Evolutionary conservation across 2,113 vertebrate species (phyloP).

Genomic region (Channa maculata): DNA sequence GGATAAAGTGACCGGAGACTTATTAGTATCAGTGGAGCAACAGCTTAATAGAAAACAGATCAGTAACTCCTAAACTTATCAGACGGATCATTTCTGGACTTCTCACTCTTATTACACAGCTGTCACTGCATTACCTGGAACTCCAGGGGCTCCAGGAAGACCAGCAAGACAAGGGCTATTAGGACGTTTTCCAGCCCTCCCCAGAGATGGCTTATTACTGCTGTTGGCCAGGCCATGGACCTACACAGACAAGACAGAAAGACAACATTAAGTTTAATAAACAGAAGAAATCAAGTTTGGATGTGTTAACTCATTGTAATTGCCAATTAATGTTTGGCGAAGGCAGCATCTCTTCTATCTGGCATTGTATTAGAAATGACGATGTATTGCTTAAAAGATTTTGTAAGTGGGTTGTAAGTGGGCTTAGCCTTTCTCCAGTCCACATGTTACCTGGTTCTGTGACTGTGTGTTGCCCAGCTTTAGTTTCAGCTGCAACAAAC

Average conservation of each 20-base stretch:
- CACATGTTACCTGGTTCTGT: constrained; percentile 68
- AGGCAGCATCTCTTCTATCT: too few relatives aligned
- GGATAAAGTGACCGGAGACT: not conserved
- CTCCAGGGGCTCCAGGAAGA: constrained; percentile 74
- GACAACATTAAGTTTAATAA: not conserved
- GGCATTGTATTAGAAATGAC: too few relatives aligned
- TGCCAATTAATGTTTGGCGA: too few relatives aligned
- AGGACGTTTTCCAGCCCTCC: constrained; percentile 72
- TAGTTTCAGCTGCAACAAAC: constrained; percentile 80
- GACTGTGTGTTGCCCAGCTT: constrained; percentile 74
- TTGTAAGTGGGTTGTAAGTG: too few relatives aligned
- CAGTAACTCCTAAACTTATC: too few relatives aligned
- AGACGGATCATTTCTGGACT: not conserved
- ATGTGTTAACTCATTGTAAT: too few relatives aligned
- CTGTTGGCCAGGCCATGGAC: constrained; percentile 75
- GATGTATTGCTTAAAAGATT: too few relatives aligned
- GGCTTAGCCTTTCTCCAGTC: too few relatives aligned
- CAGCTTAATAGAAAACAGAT: not conserved
- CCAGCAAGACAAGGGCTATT: constrained; percentile 62
- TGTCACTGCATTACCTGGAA: constrained; percentile 75
- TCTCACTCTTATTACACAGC: not conserved
- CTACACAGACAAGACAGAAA: constrained; percentile 34
- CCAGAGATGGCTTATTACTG: constrained; percentile 76
- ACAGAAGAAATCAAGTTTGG: too few relatives aligned
- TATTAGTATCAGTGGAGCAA: not conserved